A percentile compares a stretch with the other conserved stretches of the same genome.
phyloP scores from a whole-genome alignment of 2,113 vertebrate genomes.

The Daboia siamensis region DNA sequence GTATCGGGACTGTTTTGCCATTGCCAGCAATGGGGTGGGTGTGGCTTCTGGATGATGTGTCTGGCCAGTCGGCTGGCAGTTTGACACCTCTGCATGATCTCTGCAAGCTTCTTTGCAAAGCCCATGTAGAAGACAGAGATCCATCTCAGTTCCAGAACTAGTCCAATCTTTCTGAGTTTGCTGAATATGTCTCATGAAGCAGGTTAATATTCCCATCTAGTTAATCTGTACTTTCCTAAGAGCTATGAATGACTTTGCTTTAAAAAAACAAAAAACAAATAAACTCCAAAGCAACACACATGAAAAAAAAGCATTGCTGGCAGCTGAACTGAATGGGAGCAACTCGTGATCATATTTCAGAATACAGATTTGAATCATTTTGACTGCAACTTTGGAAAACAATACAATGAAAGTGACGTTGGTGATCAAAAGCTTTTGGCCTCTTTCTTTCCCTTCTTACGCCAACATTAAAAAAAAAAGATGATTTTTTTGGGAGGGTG shows the following conservation, averaged over 20 bases:
- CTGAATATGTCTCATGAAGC: neutral
- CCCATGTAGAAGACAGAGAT: neutral
- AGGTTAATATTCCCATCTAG: neutral
- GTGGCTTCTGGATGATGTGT: too few relatives aligned
- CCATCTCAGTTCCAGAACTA: neutral
- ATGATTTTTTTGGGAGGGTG: slow-evolving; percentile 34
- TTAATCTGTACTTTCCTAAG: neutral
- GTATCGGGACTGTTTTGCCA: too few relatives aligned
- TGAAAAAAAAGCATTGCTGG: neutral
- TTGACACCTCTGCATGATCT: neutral
- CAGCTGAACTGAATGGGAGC: neutral
- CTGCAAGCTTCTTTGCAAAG: neutral
- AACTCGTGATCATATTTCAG: neutral
- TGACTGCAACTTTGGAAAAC: neutral
- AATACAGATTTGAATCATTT: neutral
- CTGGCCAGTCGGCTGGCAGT: too few relatives aligned
- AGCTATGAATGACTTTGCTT: neutral
- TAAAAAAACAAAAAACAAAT: neutral
- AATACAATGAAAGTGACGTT: slow-evolving; percentile 23
- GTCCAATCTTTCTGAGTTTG: neutral
- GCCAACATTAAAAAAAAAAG: slow-evolving; percentile 28
- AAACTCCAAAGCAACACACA: neutral
- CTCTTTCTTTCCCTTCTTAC: neutral
- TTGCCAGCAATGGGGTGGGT: too few relatives aligned
- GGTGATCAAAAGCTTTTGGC: slow-evolving; percentile 14